Percentiles rank a stretch among this genome's conserved stretches.
Conservation (phyloP, 1,140 invertebrate genomes). For the Tetranychus cinnabarinus region DNA sequence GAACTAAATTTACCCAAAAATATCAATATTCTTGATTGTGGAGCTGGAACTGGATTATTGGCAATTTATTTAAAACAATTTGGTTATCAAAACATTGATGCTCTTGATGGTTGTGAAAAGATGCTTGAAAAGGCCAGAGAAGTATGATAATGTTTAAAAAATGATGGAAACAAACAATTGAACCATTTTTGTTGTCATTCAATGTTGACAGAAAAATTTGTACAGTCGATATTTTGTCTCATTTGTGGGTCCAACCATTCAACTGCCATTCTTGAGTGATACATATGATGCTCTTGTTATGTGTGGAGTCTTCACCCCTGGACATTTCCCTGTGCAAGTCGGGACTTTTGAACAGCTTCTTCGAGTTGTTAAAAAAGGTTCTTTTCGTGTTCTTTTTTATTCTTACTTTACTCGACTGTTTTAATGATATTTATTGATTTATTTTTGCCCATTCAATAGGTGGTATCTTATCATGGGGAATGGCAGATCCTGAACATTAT, state of each 20-base stretch:
- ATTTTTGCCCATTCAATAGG: neutral
- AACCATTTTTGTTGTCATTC: neutral
- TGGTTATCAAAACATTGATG: conserved; percentile 13
- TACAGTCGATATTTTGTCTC: conserved; percentile 8
- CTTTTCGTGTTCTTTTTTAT: neutral
- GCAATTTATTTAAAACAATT: neutral
- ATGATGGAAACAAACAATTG: neutral
- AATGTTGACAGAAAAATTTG: neutral
- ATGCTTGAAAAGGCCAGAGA: conserved; percentile 9
- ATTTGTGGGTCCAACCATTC: conserved; percentile 2
- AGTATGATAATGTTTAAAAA: neutral
- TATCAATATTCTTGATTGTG: conserved; percentile 5
- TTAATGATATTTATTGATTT: too few relatives aligned
- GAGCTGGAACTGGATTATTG: conserved; percentile 7
- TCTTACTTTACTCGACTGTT: too few relatives aligned
- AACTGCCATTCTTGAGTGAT: conserved; percentile 7
- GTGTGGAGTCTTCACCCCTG: conserved; percentile 11
- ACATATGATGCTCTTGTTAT: conserved; percentile 12
- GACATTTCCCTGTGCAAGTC: conserved; percentile 7
- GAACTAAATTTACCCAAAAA: conserved; percentile 5
- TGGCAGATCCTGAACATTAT: neutral
- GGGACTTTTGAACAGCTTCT: conserved; percentile 9
- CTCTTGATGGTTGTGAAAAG: conserved; percentile 10
- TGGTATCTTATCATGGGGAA: neutral
- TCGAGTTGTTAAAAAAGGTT: conserved; percentile 11